Percentiles rank a stretch among this genome's conserved stretches.
phyloP scores from a whole-genome alignment of 37 sponge, comb jelly and placozoan species.

The Halichondria panicea region DNA sequence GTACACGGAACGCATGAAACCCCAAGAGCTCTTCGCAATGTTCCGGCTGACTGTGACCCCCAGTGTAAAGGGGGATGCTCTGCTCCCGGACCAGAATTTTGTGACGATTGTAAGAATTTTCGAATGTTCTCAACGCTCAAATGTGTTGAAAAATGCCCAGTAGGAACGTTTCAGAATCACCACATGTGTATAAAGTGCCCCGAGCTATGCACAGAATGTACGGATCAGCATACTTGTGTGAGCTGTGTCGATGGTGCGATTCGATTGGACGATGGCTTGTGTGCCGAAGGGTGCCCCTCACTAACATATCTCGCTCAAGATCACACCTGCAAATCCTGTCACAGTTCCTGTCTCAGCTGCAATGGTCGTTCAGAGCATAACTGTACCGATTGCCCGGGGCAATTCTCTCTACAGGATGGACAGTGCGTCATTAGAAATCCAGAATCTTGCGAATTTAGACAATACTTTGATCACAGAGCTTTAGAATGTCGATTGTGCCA shows the following conservation, averaged over 20 bases:
- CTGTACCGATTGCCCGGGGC: constrained; percentile 52
- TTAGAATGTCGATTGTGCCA: constrained; percentile 56
- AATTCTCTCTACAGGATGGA: constrained; percentile 25
- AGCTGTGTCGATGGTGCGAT: constrained; percentile 23
- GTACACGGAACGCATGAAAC: constrained; percentile 46
- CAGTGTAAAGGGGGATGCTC: constrained; percentile 63
- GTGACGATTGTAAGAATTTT: constrained; percentile 67
- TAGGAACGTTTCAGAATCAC: constrained; percentile 34
- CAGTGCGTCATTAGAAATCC: constrained; percentile 24
- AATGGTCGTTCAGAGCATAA: constrained; percentile 25
- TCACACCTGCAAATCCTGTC: constrained; percentile 52
- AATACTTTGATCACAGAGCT: constrained; percentile 43
- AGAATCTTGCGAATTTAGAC: constrained; percentile 9
- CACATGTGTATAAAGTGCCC: constrained; percentile 49
- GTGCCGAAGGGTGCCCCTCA: constrained; percentile 31
- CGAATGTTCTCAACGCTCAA: constrained; percentile 48
- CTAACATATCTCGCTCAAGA: constrained; percentile 3
- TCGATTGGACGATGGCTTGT: constrained; percentile 8
- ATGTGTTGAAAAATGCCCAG: constrained; percentile 75
- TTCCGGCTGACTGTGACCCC: constrained; percentile 53
- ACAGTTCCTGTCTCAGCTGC: constrained; percentile 56
- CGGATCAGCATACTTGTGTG: constrained; percentile 18
- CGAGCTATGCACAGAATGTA: constrained; percentile 35
- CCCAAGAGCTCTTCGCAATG: constrained; percentile 35
- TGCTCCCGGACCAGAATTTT: constrained; percentile 37